These are phyloP conservation scores for Hyperoplus immaculatus DNA, from an alignment of 2,797 vertebrate species.

Conservation along the genomic window DNA sequence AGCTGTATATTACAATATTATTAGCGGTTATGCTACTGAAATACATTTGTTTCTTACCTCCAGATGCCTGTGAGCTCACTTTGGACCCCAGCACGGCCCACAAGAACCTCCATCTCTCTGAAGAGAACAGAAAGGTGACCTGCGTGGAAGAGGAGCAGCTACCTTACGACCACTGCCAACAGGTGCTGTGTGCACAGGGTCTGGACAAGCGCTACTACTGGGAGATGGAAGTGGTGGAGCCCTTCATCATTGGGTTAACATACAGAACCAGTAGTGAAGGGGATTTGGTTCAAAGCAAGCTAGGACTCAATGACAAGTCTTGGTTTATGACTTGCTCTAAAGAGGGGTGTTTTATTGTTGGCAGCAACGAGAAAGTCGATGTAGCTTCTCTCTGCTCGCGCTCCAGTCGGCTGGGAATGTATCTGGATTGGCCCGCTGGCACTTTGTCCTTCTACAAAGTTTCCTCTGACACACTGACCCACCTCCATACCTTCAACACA, in stretches of 20 bases:
- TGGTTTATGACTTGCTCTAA: slow-evolving; percentile 50
- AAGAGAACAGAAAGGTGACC: slow-evolving; percentile 50
- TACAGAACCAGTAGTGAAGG: slow-evolving; percentile 12
- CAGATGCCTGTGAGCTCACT: slow-evolving; percentile 58
- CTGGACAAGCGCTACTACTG: slow-evolving; percentile 55
- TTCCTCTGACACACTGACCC: slow-evolving; percentile 14
- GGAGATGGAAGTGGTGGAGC: slow-evolving; percentile 18
- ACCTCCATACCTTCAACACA: slow-evolving; percentile 31
- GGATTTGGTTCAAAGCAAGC: neutral
- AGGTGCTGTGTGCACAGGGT: slow-evolving; percentile 48
- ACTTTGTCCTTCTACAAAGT: slow-evolving; percentile 63
- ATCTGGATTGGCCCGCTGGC: slow-evolving; percentile 45
- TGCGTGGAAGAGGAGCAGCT: slow-evolving; percentile 14
- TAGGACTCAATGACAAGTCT: slow-evolving; percentile 38
- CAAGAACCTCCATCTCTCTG: slow-evolving; percentile 48
- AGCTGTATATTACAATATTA: no score
- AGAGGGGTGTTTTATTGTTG: neutral
- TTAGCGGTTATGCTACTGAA: neutral
- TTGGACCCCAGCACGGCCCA: slow-evolving; percentile 28
- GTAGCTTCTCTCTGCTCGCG: slow-evolving; percentile 6
- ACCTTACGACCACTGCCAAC: neutral
- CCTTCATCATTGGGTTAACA: slow-evolving; percentile 38
- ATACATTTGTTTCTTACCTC: neutral
- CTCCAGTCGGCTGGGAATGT: slow-evolving; percentile 42
- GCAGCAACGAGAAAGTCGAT: fast-evolving